phyloP scores from a whole-genome alignment of 2,888 invertebrate genomes.

The Synanthedon myopaeformis region DNA sequence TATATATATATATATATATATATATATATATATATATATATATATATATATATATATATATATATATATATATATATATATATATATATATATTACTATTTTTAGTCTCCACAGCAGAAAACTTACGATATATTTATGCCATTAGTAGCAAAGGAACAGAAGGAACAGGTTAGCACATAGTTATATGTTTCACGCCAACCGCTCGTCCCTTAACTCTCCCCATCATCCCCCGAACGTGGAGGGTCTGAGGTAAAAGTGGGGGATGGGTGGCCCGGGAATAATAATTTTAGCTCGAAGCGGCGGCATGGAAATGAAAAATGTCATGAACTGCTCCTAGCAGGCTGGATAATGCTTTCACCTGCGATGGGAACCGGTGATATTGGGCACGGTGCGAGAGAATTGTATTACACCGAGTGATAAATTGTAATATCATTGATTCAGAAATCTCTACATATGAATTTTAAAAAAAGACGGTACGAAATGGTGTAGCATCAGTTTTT shows the following conservation, averaged over 20 bases:
- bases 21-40: too few relatives aligned
- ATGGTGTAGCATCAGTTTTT: too few relatives aligned
- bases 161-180: not conserved
- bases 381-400: not conserved
- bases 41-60: too few relatives aligned
- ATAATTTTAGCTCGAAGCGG: conserved; percentile 38
- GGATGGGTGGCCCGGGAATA: conserved; percentile 25
- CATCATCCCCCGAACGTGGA: conserved; percentile 14
- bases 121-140: too few relatives aligned
- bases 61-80: too few relatives aligned
- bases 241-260: conserved; percentile 21
- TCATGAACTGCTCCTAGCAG: conserved; percentile 17
- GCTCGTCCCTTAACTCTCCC: conserved; percentile 13
- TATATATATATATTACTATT: too few relatives aligned
- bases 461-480: too few relatives aligned
- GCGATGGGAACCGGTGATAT: conserved; percentile 13
- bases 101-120: too few relatives aligned
- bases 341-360: conserved; percentile 19
- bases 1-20: too few relatives aligned
- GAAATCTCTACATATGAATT: too few relatives aligned
- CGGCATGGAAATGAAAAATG: conserved; percentile 43
- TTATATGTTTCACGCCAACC: not conserved
- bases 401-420: not conserved
- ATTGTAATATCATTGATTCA: not conserved
- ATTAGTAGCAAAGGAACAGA: too few relatives aligned